Evolutionary conservation across 2,113 vertebrate genomes (phyloP).

Genomic region (Solea solea): DNA sequence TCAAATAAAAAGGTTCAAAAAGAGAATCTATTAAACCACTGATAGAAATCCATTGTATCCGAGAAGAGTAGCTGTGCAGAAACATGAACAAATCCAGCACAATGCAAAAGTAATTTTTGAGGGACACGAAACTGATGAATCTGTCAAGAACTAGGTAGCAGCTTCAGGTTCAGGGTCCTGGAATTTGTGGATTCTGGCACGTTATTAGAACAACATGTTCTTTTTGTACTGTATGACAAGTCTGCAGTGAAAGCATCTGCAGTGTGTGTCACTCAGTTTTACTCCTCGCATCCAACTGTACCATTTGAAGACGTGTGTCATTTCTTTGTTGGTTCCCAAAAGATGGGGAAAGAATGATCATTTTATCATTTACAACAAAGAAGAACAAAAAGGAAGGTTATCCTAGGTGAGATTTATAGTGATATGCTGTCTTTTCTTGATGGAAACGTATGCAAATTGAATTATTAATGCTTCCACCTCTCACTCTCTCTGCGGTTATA

Average conservation of each 20-base stretch:
- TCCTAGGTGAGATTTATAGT: slow-evolving; percentile 2
- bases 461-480: neutral
- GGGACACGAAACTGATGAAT: neutral
- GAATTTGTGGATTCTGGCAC: neutral
- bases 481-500: neutral
- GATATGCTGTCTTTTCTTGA: neutral
- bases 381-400: neutral
- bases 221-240: neutral
- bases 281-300: neutral
- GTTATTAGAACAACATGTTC: neutral
- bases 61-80: neutral
- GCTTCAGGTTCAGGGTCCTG: neutral
- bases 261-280: neutral
- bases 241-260: neutral
- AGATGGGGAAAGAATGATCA: too few species aligned
- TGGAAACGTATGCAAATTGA: neutral
- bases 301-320: neutral
- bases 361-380: too few species aligned
- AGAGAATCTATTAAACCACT: neutral
- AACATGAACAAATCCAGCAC: neutral
- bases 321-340: neutral
- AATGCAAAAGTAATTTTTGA: neutral
- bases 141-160: neutral
- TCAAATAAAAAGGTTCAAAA: neutral
- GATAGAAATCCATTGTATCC: neutral